Evolutionary conservation across 92 coral and sea anemone species (phyloP), one percentile per base, ranked within the genome.

Genomic region (Meandrina meandrites): DNA sequence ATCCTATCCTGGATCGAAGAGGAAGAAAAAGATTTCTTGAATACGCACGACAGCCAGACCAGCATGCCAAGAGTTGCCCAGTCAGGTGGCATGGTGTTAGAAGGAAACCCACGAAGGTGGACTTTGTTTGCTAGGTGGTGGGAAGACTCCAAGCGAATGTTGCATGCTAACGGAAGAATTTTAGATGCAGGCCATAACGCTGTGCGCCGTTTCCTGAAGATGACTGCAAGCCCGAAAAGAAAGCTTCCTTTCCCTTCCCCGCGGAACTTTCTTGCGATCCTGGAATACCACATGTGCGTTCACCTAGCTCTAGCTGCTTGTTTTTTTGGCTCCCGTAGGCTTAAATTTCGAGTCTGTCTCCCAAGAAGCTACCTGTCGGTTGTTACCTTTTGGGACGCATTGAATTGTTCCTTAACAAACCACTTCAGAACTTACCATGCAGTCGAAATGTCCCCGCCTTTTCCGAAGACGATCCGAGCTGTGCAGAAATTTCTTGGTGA

Each of bases 261-360:
- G 21, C 86, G 88, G 42, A 89, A 91, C 90, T 86, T 92, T 37
- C 88, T 91, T 15, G 81, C 87, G 93, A 87, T 89, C 69, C 75
- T 93, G 79, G 96, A 93, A 79, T 84, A 87, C 83, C 91, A 91
- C 67, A 22, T 91, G 77, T 89, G 93, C 8, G 92, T 92, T 11
- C 92, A 94, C 42, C 82, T 90, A 21, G 88, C 90, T 35, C 48
- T 91, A 83, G 87, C 86, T 60, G 18, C 87, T 62, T 81, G 90
- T 31, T 84, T 93, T 40, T 40, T 40, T 40, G 6, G 32, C 79
- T 57, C 16, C 56, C 40, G 31, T 62, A 79, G 22, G 21, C 40
- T 67, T 31, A 69, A 24, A 28, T 53, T 3, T 42, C 86, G 82
- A 51, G 86, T 91, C 1, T 93, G 96, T 76, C 85, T 93, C 8